Evolutionary conservation across 1,140 invertebrate species (phyloP).

Genomic region (Diachasma alloeum): DNA sequence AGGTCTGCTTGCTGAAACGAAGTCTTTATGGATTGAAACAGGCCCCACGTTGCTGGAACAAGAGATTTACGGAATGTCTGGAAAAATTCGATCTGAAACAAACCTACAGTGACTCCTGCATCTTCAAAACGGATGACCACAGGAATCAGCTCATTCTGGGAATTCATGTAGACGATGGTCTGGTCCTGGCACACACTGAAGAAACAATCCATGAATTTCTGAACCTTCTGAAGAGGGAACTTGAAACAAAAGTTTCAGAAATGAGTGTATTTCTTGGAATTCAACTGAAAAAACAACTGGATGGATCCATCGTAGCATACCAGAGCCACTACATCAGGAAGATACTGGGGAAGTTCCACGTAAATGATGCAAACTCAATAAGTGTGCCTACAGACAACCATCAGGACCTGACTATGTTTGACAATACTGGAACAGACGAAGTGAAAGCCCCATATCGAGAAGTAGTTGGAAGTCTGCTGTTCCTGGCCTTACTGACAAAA

Average conservation of each 20-base stretch:
- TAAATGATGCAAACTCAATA: constrained; percentile 9
- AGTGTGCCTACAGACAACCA: constrained; percentile 26
- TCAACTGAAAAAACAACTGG: constrained; percentile 31
- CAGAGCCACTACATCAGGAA: constrained; percentile 11
- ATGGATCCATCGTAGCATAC: constrained; percentile 14
- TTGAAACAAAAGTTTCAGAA: constrained; percentile 14
- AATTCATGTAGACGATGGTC: constrained; percentile 65
- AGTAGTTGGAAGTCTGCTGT: constrained; percentile 50
- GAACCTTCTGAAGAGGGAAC: constrained; percentile 7
- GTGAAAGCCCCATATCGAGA: constrained; percentile 40
- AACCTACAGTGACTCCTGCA: background rate
- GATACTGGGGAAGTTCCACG: constrained; percentile 3
- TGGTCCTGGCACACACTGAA: constrained; percentile 40
- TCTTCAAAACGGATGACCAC: constrained; percentile 17
- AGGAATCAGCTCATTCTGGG: constrained; percentile 46
- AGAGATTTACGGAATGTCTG: constrained; percentile 36
- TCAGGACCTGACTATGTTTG: constrained; percentile 6
- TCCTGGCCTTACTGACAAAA: constrained; percentile 44
- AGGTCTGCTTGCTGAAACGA: constrained; percentile 40
- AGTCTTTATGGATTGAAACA: constrained; percentile 48
- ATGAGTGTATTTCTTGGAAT: constrained; percentile 44
- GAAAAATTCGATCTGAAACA: background rate
- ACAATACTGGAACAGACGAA: background rate
- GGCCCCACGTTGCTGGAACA: constrained; percentile 52
- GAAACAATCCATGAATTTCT: constrained; percentile 36